Evolutionary conservation across 2,113 vertebrate genomes (phyloP), one percentile per base, ranked within the genome.

Genomic region (Ceyx melanurus): DNA sequence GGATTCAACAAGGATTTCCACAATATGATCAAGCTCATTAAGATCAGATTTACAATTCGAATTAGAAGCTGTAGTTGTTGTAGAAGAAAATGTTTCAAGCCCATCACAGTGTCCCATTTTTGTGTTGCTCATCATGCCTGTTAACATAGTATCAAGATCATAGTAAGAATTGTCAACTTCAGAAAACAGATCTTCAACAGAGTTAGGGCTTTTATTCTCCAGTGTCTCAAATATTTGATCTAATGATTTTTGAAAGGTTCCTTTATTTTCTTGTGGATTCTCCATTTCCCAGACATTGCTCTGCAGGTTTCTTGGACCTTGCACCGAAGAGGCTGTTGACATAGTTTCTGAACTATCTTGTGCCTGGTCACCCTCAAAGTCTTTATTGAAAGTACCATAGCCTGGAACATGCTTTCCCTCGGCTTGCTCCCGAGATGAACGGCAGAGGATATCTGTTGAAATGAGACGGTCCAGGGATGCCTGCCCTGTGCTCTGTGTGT

Each of bases 1-100:
- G 88, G 99, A 99, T 89, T 99, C 99, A 91, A 99, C 99, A 82
- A 99, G 98, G 95, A 99, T 99, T 97, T 99, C 99, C 96, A 99
- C 99, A 95, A 99, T 98, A 96, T 99, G 99, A 97, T 99, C 99
- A 93, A 99, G 98, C 97, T 99, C 99, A 6, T 99, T 99, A 82
- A 99, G 98, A 96, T 99, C 99, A 35, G 98, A 98, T 97, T 98
- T 98, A 97, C 99, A 99, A 89, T 97, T 92, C 40, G 98, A 92
- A 85, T 98, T 92, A 35, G 98, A 98, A 85, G 97, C 95, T 33
- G 98, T 86, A 43, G 98, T 60, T 4, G 98, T 79, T 5, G 97
- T 94, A 31, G 97, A 54, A 48, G 98, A 97, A 86, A 99, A 98
- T 19, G 98, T 98, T 94, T 99, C 98, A 29, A 99, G 97, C 86